Percentiles rank a stretch among this genome's conserved stretches.
phyloP scores from a whole-genome alignment of 2,888 invertebrate genomes.

The Agrotis clavis region DNA sequence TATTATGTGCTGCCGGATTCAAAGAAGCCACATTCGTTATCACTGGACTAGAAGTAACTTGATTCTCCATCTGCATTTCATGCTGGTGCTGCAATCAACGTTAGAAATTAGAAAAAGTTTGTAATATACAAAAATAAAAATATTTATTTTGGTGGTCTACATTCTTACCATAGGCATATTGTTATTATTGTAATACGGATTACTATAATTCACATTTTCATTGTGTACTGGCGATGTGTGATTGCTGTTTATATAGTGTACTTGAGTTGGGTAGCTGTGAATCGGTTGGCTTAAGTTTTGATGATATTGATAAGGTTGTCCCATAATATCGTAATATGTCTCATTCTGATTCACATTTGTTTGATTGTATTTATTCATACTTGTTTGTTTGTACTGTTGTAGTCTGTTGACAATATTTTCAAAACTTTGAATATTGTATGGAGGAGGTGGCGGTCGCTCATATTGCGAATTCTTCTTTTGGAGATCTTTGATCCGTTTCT shows the following conservation, averaged over 20 bases:
- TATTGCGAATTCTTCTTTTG: conserved; percentile 21
- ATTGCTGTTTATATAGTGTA: conserved; percentile 23
- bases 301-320: conserved; percentile 5
- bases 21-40: conserved; percentile 71
- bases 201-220: neutral
- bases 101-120: conserved; percentile 22
- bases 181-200: neutral
- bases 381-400: conserved; percentile 2
- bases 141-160: neutral
- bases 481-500: neutral
- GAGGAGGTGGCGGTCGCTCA: conserved; percentile 22
- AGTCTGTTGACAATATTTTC: neutral
- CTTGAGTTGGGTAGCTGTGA: conserved; percentile 17
- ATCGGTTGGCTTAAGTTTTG: conserved; percentile 12
- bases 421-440: neutral
- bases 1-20: conserved; percentile 51
- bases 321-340: neutral
- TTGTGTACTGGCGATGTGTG: neutral
- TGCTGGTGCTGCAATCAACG: conserved; percentile 61
- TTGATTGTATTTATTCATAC: neutral
- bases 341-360: neutral
- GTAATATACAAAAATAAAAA: neutral
- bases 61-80: conserved; percentile 11
- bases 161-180: conserved; percentile 40
- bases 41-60: conserved; percentile 49